Conservation (phyloP, 1,140 invertebrate genomes). For the Bombus haemorrhoidalis region DNA sequence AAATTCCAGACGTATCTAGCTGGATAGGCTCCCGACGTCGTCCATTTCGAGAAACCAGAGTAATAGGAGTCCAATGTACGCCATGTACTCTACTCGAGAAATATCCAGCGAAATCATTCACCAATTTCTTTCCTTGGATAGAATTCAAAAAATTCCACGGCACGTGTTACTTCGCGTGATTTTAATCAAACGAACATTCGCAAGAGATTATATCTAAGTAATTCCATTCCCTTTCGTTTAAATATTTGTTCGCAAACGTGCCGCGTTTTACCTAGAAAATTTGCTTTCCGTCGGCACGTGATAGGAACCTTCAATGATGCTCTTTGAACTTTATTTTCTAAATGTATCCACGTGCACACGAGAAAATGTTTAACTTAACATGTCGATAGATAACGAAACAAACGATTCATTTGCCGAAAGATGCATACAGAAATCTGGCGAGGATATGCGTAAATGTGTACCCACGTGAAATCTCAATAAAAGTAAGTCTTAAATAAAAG, state of each 20-base stretch:
- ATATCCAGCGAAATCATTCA: slow-evolving; percentile 5
- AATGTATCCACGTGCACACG: background rate
- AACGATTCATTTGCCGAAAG: no score
- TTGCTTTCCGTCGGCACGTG: background rate
- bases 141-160: slow-evolving; percentile 3
- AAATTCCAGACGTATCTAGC: slow-evolving; percentile 62
- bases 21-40: slow-evolving; percentile 32
- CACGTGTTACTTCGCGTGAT: slow-evolving; percentile 10
- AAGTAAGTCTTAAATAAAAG: no score
- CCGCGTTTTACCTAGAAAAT: background rate
- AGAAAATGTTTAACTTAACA: no score
- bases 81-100: slow-evolving; percentile 22
- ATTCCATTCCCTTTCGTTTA: slow-evolving; percentile 22
- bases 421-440: no score
- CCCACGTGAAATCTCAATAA: no score
- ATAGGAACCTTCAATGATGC: background rate
- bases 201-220: slow-evolving; percentile 28
- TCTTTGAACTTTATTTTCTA: background rate
- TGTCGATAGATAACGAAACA: no score
- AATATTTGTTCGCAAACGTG: slow-evolving; percentile 28
- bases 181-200: background rate
- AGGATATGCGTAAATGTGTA: no score
- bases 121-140: slow-evolving; percentile 20
- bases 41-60: slow-evolving; percentile 52
- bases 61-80: slow-evolving; percentile 42